Evolutionary conservation across 2,888 invertebrate species (phyloP), one percentile per base, ranked within the genome.

Genomic region (Drosophila tanythrix): DNA sequence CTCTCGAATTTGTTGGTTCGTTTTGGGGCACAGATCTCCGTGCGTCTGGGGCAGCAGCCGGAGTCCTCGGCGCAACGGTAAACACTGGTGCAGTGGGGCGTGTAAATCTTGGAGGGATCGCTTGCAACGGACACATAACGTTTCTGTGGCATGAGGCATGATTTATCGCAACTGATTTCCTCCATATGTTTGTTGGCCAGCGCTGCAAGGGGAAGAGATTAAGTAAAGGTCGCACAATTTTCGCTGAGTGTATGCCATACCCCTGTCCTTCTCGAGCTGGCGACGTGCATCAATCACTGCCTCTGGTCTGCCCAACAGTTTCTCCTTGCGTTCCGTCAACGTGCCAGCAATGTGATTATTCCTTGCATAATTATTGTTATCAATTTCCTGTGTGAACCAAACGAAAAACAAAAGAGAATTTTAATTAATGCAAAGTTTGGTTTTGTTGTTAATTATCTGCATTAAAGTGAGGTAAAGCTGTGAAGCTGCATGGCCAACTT

Each of bases 51-150:
- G 92, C 98, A 98, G 93, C 98, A 98, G 62, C 98, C 98, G 27
- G 97, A 96, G 93, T 97, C 97, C 82, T 97, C 97, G 15, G 96
- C 95, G 92, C 98, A 98, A 75, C 97, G 95, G 92, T 98, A 96
- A 61, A 98, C 94, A 60, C 97, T 95, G 21, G 97, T 97, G 92
- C 98, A 98, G 58, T 96, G 96, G 1, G 98, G 98, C 88, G 96
- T 94, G 93, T 97, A 98, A 27, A 95, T 94, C 81, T 96, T 96
- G 61, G 96, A 96, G 7, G 93, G 88, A 79, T 93, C 92, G 35
- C 81, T 84, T 60, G 95, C 94, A 29, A 98, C 96, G 55, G 95
- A 95, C 60, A 97, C 94, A 90, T 98, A 95, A 80, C 96, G 95
- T 15, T 96, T 95, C 77, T 95, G 95, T 0, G 98, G 98, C 82